A percentile compares a stretch with the other conserved stretches of the same genome.
These are phyloP conservation scores for Carlito syrichta DNA, from an alignment of 2,113 vertebrate species.

Conservation along the genomic window DNA sequence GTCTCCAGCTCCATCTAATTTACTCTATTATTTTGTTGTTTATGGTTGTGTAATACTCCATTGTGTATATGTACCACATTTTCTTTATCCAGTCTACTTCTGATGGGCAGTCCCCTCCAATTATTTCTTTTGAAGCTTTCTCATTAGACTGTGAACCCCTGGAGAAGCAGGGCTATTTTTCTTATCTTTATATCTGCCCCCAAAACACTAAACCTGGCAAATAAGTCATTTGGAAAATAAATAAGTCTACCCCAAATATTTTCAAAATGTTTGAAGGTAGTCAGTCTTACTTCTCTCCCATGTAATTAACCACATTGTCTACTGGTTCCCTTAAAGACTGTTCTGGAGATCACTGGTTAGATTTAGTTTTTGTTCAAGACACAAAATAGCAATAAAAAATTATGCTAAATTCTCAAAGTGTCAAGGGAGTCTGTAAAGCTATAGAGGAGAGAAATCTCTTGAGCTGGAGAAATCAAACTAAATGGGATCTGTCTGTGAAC, in stretches of 20 bases:
- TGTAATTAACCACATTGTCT: neutral
- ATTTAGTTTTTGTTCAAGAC: slow-evolving; percentile 17
- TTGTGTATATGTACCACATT: too few relatives aligned
- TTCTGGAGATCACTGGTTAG: neutral
- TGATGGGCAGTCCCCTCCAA: too few relatives aligned
- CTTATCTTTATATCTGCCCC: slow-evolving; percentile 18
- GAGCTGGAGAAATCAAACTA: neutral
- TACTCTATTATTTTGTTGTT: too few relatives aligned
- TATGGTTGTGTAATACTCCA: too few relatives aligned
- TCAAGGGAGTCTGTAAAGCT: neutral
- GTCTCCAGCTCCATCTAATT: too few relatives aligned
- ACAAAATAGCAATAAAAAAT: neutral
- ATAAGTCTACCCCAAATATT: neutral
- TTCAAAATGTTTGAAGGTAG: neutral
- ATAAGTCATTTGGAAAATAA: slow-evolving; percentile 11
- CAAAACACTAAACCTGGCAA: neutral
- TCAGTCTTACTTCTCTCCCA: neutral
- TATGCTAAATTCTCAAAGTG: neutral
- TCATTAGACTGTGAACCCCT: neutral
- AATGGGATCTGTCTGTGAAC: slow-evolving; percentile 5
- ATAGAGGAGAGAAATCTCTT: neutral
- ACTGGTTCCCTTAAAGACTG: neutral
- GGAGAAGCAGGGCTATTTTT: neutral
- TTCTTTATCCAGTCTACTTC: neutral
- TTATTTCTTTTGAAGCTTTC: slow-evolving; percentile 20